A percentile compares a stretch with the other conserved stretches of the same genome.
Evolutionary conservation across 1,140 invertebrate genomes (phyloP).

Genomic region (Cryptotermes secundus): DNA sequence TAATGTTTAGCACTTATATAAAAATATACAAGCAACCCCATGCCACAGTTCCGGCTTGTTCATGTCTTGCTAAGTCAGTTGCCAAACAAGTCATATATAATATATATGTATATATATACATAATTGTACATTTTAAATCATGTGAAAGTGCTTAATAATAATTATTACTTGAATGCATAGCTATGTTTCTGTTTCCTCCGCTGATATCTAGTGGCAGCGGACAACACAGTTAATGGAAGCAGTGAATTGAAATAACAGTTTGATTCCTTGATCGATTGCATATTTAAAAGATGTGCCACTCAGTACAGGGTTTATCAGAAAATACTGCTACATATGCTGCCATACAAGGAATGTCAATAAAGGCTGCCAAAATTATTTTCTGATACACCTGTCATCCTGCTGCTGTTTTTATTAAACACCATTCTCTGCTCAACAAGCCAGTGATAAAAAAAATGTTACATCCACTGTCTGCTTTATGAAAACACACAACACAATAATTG

Average conservation of each 20-base stretch:
- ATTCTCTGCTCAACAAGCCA: slow-evolving; percentile 7
- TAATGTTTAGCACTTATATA: slow-evolving; percentile 24
- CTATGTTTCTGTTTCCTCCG: slow-evolving; percentile 7
- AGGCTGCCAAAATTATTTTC: slow-evolving; percentile 14
- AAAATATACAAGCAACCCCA: slow-evolving; percentile 16
- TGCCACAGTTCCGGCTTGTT: neutral
- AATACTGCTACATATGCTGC: slow-evolving; percentile 9
- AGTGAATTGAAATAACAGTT: slow-evolving; percentile 23
- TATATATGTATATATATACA: slow-evolving; percentile 14
- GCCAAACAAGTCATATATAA: neutral
- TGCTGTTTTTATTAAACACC: neutral
- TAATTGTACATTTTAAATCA: slow-evolving; percentile 23
- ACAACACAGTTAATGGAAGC: slow-evolving; percentile 32
- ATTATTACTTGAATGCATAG: slow-evolving; percentile 32
- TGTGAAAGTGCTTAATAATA: slow-evolving; percentile 20
- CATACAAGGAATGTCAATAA: neutral
- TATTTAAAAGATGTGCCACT: neutral
- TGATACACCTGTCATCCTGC: neutral
- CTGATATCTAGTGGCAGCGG: neutral
- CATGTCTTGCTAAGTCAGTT: slow-evolving; percentile 6
- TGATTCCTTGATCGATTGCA: slow-evolving; percentile 19
- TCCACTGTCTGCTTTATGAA: neutral
- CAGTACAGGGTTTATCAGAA: neutral
- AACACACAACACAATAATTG: slow-evolving; percentile 21
- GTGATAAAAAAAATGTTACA: neutral